Conservation (phyloP, 2,888 invertebrate species). For the Brachylomia viminalis region DNA sequence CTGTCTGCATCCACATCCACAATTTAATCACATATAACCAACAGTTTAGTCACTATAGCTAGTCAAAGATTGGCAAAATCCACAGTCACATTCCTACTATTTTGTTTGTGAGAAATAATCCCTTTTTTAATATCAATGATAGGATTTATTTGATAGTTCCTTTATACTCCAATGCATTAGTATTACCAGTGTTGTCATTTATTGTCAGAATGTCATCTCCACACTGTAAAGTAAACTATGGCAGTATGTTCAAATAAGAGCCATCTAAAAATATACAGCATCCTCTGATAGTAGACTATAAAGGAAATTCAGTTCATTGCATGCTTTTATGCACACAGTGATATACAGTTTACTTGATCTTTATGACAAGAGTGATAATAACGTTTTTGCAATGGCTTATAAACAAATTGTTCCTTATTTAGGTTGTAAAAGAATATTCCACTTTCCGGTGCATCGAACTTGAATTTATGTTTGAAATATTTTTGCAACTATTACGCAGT, state of each 20-base stretch:
- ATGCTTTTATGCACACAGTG: conserved; percentile 56
- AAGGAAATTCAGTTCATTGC: conserved; percentile 78
- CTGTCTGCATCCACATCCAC: not conserved
- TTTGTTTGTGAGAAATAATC: not conserved
- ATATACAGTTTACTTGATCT: conserved; percentile 25
- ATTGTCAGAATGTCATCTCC: not conserved
- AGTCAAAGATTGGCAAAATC: no score
- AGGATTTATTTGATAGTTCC: not conserved
- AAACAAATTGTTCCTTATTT: conserved; percentile 16
- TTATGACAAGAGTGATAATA: conserved; percentile 24
- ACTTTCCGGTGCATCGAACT: conserved; percentile 64
- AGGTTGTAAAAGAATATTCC: conserved; percentile 63
- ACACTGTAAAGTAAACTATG: conserved; percentile 19
- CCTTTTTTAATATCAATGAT: not conserved
- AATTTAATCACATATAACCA: not conserved
- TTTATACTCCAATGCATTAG: not conserved
- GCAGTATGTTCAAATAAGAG: conserved; percentile 35
- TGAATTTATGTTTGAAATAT: conserved; percentile 46
- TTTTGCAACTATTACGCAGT: conserved; percentile 45
- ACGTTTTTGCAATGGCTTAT: conserved; percentile 22
- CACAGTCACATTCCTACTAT: not conserved
- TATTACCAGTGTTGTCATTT: not conserved
- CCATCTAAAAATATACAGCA: conserved; percentile 67
- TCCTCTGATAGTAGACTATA: conserved; percentile 70
- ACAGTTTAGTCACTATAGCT: not conserved